These are phyloP conservation scores for Azorinus chamasolen DNA, from an alignment of 2,888 invertebrate species.

Conservation along the genomic window DNA sequence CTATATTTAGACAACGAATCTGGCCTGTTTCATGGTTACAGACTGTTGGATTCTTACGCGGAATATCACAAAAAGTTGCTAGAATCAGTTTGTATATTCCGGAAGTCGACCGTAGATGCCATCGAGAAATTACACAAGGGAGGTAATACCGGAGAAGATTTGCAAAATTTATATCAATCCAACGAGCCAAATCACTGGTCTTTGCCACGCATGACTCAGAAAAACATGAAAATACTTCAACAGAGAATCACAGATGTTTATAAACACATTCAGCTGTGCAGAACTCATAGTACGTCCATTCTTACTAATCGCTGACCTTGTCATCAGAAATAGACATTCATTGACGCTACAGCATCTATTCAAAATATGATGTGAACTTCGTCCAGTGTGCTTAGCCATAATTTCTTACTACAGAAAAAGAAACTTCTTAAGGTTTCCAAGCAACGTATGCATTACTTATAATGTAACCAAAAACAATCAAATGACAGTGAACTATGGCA, in stretches of 20 bases:
- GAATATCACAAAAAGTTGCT: conserved; percentile 92
- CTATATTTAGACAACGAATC: conserved; percentile 91
- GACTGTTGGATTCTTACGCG: conserved; percentile 94
- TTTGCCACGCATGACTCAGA: conserved; percentile 92
- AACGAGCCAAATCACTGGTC: conserved; percentile 86
- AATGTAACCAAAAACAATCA: too few species aligned
- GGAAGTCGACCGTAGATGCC: conserved; percentile 90
- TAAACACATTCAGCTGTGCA: conserved; percentile 92
- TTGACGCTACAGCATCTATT: too few species aligned
- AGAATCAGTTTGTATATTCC: conserved; percentile 93
- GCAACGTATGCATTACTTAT: too few species aligned
- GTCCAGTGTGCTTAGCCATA: too few species aligned
- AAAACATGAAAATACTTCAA: conserved; percentile 92
- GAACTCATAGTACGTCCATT: not conserved
- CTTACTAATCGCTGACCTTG: not conserved
- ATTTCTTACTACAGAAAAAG: too few species aligned
- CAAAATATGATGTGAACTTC: too few species aligned
- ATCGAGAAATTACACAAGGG: conserved; percentile 89
- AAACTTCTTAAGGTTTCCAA: too few species aligned
- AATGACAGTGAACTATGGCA: too few species aligned
- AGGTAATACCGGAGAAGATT: conserved; percentile 89
- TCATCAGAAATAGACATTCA: too few species aligned
- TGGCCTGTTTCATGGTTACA: conserved; percentile 93
- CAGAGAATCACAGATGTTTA: conserved; percentile 92
- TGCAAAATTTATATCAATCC: conserved; percentile 90